These are phyloP conservation scores for Diogma glabrata DNA, from an alignment of 2,888 invertebrate genomes.

Conservation along the genomic window DNA sequence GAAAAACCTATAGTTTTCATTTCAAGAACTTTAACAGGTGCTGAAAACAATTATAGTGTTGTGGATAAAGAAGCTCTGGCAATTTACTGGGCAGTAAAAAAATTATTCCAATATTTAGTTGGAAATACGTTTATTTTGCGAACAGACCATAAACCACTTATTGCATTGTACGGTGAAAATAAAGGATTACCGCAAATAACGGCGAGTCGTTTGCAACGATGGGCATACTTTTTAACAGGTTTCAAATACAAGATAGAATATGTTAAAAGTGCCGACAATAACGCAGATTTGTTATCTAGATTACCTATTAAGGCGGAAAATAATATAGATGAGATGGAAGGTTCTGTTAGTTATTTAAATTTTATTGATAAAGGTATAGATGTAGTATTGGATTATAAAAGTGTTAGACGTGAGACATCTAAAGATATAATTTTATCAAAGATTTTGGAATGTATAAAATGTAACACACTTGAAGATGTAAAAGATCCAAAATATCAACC, in stretches of 20 bases:
- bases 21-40: background rate
- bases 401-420: background rate
- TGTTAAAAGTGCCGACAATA: background rate
- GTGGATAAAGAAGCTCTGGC: too few species aligned
- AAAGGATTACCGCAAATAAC: slow-evolving; percentile 20
- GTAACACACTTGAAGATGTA: too few species aligned
- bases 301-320: background rate
- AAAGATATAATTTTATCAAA: background rate
- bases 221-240: too few species aligned
- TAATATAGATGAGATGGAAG: background rate
- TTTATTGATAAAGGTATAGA: background rate
- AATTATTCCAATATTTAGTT: background rate
- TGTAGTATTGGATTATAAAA: background rate
- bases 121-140: background rate
- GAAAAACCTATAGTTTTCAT: background rate
- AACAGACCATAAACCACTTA: slow-evolving; percentile 31
- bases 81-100: background rate
- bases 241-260: too few species aligned
- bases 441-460: too few species aligned
- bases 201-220: too few species aligned
- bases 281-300: slow-evolving; percentile 7
- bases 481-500: too few species aligned
- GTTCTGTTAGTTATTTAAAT: background rate
- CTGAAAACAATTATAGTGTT: background rate
- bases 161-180: slow-evolving; percentile 24